These are phyloP conservation scores for Grapholita molesta DNA, from an alignment of 1,140 invertebrate genomes.

Conservation along the genomic window DNA sequence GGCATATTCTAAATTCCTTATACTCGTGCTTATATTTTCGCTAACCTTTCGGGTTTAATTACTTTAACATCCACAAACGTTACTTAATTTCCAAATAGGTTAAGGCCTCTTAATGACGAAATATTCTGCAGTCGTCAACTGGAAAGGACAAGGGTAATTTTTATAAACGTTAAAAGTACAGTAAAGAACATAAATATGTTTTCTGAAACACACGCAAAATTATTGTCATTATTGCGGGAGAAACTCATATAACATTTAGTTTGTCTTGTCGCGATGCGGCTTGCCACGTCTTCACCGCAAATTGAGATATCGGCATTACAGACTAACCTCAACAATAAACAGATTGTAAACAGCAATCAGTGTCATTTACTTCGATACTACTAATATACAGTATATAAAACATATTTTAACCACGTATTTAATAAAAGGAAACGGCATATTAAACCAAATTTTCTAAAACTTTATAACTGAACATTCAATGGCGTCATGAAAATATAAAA, in stretches of 20 bases:
- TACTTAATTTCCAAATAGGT: not conserved
- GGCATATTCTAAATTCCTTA: not conserved
- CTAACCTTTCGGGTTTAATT: constrained; percentile 12
- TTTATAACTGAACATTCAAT: constrained; percentile 29
- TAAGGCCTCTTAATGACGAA: not conserved
- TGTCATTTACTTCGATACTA: not conserved
- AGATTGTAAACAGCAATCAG: not conserved
- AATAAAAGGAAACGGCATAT: too few species aligned
- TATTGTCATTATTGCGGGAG: too few species aligned
- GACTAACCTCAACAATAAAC: not conserved
- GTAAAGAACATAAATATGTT: too few species aligned
- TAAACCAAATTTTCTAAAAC: not conserved
- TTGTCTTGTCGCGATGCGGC: not conserved
- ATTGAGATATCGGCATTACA: constrained; percentile 12
- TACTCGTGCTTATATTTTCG: not conserved
- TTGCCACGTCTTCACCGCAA: constrained; percentile 11
- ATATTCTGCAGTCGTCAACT: not conserved
- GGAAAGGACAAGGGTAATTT: too few species aligned
- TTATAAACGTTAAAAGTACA: too few species aligned
- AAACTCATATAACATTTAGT: too few species aligned
- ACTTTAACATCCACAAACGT: not conserved
- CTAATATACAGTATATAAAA: not conserved
- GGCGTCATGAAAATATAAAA: constrained; percentile 47
- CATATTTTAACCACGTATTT: too few species aligned
- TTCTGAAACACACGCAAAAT: too few species aligned